Base-by-base conservation (phyloP, 2,113 vertebrate genomes). In the Scortum barcoo region DNA sequence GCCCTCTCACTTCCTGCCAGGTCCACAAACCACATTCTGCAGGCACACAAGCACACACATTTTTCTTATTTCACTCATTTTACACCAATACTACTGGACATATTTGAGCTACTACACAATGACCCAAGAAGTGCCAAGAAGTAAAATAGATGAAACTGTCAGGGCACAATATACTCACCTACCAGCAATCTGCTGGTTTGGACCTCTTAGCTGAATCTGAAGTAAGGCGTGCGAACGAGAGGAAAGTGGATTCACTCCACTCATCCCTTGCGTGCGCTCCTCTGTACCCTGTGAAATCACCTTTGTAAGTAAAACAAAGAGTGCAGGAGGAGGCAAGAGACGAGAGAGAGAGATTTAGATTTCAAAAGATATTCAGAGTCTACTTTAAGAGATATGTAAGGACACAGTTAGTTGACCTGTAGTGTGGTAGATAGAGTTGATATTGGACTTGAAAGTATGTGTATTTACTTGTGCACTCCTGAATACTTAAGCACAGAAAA, bases 1-100 rank as follows among this genome's bases (percentile, higher is more conserved):
- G 97, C 97, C 78, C 97, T 95, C 92, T 99, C 97, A 73, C 97
- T 99, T 84, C 97, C 97, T 87, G 97, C 97, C 93, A 99, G 93
- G 89, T 99, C 97, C 91, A 99, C 96, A 88, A 98, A 99, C 70
- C 96, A 98, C 91, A 99, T 97, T 91, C 97, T 99, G 36, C 20
- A 80, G 4, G 30, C 36, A 87, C 6, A 60, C 33, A 72, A 17
- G 62, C 36, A 77, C n/a, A 57, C 17, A 78, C 42, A 74, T 13
- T 19, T 13, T 17, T 6, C 5, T 53, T 72, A 20, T 16, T 28
- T 66, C 7, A 60, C 28, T 65, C 12, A 61, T 50, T 78, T 80
- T 50, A 58, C 22, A 60, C 26, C 1, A 77, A 20, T 24, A 30
- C 8, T 19, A 36, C 13, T 22, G 24, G 11, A 2, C 9, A 40